phyloP scores from a whole-genome alignment of 2,797 vertebrate species.

The Pseudomugil tenellus region DNA sequence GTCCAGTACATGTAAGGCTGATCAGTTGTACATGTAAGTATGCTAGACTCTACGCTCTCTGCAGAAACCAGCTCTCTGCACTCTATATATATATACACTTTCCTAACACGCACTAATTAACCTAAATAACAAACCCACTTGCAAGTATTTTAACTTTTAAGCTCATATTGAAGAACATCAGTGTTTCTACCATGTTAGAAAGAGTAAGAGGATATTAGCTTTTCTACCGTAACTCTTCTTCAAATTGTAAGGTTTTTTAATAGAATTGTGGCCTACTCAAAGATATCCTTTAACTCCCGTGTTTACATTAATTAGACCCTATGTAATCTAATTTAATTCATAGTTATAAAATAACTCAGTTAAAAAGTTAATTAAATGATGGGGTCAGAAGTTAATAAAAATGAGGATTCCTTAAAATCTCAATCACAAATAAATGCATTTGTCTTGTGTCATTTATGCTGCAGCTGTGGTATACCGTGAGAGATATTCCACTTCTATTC shows the following conservation, averaged over 20 bases:
- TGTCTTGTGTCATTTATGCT: no score
- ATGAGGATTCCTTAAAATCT: neutral
- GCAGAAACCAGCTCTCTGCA: neutral
- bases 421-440: conserved; percentile 1
- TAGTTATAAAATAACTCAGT: neutral
- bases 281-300: neutral
- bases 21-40: neutral
- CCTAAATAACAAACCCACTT: neutral
- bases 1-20: neutral
- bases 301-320: no score
- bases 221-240: neutral
- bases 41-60: neutral
- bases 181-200: neutral
- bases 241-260: neutral
- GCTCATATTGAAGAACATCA: neutral
- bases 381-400: neutral
- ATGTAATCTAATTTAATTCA: no score
- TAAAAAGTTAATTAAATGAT: neutral
- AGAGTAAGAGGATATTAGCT: neutral
- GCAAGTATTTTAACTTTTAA: neutral
- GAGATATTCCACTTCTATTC: neutral
- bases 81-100: neutral
- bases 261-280: neutral
- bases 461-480: neutral
- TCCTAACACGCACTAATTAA: neutral